Evolutionary conservation across 2,113 vertebrate species (phyloP).

Genomic region (Myrmophylax atrothorax): DNA sequence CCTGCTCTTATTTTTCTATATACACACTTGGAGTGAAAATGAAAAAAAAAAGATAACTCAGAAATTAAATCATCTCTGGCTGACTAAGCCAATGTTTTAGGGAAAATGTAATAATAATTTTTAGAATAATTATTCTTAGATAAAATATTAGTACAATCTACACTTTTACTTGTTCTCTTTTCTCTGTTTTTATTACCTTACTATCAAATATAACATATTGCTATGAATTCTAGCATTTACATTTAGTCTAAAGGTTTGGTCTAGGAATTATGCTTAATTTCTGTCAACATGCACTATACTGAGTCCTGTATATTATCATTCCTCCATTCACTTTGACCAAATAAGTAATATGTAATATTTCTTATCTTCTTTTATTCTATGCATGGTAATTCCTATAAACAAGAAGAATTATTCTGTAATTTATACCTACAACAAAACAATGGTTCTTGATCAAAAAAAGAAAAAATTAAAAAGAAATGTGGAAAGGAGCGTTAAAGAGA

Average conservation of each 20-base stretch:
- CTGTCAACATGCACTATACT: background rate
- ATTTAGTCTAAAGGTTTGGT: background rate
- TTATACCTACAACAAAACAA: background rate
- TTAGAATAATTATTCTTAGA: background rate
- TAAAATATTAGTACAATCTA: background rate
- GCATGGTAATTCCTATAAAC: background rate
- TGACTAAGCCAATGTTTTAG: background rate
- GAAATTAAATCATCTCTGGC: background rate
- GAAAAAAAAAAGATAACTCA: background rate
- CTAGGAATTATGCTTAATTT: background rate
- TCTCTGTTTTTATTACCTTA: background rate
- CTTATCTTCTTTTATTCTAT: background rate
- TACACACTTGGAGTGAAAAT: background rate
- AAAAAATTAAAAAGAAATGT: background rate
- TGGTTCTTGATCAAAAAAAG: background rate
- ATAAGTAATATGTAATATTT: background rate
- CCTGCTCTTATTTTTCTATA: background rate
- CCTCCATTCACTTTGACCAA: background rate
- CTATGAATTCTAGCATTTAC: background rate
- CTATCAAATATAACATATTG: background rate
- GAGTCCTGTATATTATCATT: background rate
- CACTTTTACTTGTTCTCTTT: background rate
- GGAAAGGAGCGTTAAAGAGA: background rate
- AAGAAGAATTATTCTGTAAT: background rate
- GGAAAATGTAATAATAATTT: background rate